Conservation (phyloP, 30 jellyfish, hydroid and myxozoan species). For the Aurelia coerulea region DNA sequence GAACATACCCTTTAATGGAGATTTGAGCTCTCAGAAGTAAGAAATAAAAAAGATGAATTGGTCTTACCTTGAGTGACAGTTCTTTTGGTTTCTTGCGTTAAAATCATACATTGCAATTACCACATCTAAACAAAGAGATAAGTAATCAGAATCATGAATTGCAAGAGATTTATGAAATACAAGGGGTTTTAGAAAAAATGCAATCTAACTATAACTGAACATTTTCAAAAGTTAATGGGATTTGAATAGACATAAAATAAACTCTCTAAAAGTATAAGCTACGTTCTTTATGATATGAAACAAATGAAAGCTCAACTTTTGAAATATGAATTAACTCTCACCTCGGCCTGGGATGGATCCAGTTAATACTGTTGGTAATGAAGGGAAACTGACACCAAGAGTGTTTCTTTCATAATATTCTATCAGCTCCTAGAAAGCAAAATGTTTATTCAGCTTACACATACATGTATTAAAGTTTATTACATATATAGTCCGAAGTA, state of each 20-base stretch:
- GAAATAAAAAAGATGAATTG: neutral
- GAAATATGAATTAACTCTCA: slow-evolving; percentile 1
- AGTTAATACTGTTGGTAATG: slow-evolving; percentile 75
- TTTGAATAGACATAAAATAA: no score
- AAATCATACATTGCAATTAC: slow-evolving; percentile 70
- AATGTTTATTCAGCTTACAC: neutral
- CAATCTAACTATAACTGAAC: no score
- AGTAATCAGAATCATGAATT: neutral
- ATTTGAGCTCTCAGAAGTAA: neutral
- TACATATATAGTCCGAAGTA: no score
- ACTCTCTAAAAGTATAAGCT: no score
- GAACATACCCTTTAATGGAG: no score
- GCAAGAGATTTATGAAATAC: neutral
- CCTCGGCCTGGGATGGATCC: slow-evolving; percentile 73
- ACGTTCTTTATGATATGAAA: no score
- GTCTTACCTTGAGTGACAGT: slow-evolving; percentile 72
- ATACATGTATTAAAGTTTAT: no score
- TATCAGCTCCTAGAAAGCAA: slow-evolving; percentile 55
- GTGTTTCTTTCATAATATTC: slow-evolving; percentile 78
- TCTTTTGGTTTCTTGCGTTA: slow-evolving; percentile 77
- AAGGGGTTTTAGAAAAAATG: no score
- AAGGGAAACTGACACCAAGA: slow-evolving; percentile 87
- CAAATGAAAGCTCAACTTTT: no score
- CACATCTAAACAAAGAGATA: slow-evolving; percentile 15
- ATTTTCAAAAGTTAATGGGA: no score